Evolutionary conservation across 2,113 vertebrate genomes (phyloP).

Genomic region (Sphaerodactylus townsendi): DNA sequence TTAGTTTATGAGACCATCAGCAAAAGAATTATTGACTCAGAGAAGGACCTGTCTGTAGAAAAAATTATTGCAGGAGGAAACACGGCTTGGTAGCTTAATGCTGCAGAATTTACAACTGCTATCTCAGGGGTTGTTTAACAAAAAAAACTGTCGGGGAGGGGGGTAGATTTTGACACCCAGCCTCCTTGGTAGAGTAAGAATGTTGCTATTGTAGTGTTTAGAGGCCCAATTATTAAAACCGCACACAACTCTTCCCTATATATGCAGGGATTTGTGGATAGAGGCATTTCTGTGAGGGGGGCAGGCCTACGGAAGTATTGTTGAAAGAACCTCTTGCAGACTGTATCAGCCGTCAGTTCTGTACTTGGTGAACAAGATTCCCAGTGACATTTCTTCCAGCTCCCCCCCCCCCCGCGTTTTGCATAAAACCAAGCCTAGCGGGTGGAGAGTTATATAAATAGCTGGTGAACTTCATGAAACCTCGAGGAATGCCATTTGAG

Average conservation of each 20-base stretch:
- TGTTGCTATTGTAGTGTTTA: conserved; percentile 1
- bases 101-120: neutral
- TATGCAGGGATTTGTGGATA: neutral
- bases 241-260: neutral
- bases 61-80: conserved; percentile 10
- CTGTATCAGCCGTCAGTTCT: neutral
- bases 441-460: conserved; percentile 41
- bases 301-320: neutral
- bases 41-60: neutral
- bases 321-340: neutral
- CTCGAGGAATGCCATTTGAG: neutral
- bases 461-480: conserved; percentile 26
- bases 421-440: conserved; percentile 3
- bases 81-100: neutral
- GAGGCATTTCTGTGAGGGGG: conserved; percentile 17
- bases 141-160: neutral
- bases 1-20: neutral
- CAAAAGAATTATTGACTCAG: neutral
- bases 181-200: neutral
- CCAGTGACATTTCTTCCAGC: conserved; percentile 28
- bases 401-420: neutral
- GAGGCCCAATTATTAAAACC: no score
- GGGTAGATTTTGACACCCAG: neutral
- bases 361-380: conserved; percentile 5
- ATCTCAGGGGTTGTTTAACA: conserved; percentile 10